These are phyloP conservation scores for Clarias macrocephalus DNA, from an alignment of 2,113 vertebrate species.

Conservation along the genomic window DNA sequence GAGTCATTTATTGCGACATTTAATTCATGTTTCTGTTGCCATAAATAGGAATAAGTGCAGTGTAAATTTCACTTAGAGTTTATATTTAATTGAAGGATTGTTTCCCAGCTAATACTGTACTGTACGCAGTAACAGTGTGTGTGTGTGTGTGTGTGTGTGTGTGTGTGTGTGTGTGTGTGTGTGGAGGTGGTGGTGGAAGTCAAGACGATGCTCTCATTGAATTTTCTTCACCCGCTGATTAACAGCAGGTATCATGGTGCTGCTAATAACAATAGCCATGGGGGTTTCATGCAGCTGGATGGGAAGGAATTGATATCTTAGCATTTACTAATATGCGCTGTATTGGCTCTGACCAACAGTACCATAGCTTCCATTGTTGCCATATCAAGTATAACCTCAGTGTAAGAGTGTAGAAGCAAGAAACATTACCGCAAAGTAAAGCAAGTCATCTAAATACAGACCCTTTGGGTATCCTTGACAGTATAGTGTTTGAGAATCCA, in stretches of 20 bases:
- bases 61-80: background rate
- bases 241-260: background rate
- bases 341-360: background rate
- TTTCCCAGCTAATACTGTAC: background rate
- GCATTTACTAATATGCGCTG: background rate
- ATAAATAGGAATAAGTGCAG: background rate
- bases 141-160: background rate
- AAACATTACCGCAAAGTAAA: background rate
- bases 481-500: background rate
- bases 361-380: background rate
- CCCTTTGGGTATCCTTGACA: background rate
- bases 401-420: background rate
- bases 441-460: background rate
- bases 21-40: background rate
- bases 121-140: background rate
- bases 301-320: background rate
- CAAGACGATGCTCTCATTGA: background rate
- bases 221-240: background rate
- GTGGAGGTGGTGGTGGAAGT: background rate
- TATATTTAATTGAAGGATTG: background rate
- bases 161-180: background rate
- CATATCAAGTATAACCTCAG: background rate
- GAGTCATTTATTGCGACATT: background rate
- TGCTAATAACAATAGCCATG: background rate
- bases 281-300: background rate